Evolutionary conservation across 1,140 invertebrate genomes (phyloP).

Genomic region (Drusus annulatus): DNA sequence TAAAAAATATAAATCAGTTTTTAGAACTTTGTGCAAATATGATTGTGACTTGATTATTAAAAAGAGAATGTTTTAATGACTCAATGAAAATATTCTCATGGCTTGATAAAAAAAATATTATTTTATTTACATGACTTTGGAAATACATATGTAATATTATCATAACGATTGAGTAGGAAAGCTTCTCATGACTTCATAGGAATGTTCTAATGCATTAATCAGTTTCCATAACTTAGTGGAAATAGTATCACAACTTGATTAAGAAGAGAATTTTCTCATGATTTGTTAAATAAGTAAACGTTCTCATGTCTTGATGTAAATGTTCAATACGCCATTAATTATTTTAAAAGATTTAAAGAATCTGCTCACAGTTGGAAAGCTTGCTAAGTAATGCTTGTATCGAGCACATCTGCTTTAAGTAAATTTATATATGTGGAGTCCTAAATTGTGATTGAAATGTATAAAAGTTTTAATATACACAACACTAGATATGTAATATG

Average conservation of each 20-base stretch:
- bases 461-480: background rate
- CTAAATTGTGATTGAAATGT: background rate
- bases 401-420: conserved; percentile 15
- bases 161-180: background rate
- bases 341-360: background rate
- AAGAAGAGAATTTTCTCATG: background rate
- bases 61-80: background rate
- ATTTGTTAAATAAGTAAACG: too few species aligned
- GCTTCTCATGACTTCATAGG: background rate
- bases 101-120: background rate
- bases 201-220: background rate
- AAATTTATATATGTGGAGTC: conserved; percentile 15
- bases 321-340: background rate
- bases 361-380: background rate
- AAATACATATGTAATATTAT: too few species aligned
- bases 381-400: conserved; percentile 17
- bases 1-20: background rate
- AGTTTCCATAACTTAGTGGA: background rate
- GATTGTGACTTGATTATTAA: background rate
- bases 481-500: background rate
- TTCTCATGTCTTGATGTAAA: background rate
- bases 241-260: background rate
- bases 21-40: background rate
- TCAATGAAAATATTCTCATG: background rate
- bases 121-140: background rate